Conservation (phyloP, 2,797 vertebrate species). For the Sternotherus odoratus region DNA sequence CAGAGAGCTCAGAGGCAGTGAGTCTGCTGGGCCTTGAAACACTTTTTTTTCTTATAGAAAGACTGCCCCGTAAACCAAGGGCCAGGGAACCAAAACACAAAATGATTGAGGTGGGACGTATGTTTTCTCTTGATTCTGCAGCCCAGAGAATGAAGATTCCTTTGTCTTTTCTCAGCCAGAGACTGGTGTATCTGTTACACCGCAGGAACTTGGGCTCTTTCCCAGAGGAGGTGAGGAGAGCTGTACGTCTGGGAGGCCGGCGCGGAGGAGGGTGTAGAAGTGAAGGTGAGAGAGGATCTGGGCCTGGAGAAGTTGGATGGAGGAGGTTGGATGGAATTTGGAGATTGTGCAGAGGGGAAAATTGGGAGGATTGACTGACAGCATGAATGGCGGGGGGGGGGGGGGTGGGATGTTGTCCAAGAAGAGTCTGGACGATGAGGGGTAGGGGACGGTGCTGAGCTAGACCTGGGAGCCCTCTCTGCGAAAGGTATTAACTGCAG, state of each 20-base stretch:
- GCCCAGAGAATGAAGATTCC: not conserved
- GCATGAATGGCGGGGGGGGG: not conserved
- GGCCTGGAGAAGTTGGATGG: not conserved
- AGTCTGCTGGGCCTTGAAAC: too few relatives aligned
- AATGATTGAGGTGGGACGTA: not conserved
- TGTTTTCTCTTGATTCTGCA: not conserved
- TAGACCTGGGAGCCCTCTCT: not conserved
- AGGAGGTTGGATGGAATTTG: not conserved
- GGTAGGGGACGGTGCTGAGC: not conserved
- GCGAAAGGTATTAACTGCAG: not conserved
- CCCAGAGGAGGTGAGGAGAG: not conserved
- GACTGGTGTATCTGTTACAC: not conserved
- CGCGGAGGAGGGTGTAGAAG: not conserved
- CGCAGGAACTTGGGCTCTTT: not conserved
- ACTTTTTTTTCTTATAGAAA: too few relatives aligned
- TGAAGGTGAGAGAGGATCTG: not conserved
- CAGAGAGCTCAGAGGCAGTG: too few relatives aligned
- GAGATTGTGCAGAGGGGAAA: not conserved
- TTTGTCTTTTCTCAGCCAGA: not conserved
- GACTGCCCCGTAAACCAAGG: too few relatives aligned
- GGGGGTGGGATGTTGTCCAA: not conserved
- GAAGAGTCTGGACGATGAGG: not conserved
- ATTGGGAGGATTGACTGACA: not conserved
- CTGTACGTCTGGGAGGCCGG: not conserved
- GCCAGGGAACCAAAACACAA: too few relatives aligned